Percentiles rank a stretch among this genome's conserved stretches.
Conservation (phyloP, 2,888 invertebrate species). For the Sipha maydis region DNA sequence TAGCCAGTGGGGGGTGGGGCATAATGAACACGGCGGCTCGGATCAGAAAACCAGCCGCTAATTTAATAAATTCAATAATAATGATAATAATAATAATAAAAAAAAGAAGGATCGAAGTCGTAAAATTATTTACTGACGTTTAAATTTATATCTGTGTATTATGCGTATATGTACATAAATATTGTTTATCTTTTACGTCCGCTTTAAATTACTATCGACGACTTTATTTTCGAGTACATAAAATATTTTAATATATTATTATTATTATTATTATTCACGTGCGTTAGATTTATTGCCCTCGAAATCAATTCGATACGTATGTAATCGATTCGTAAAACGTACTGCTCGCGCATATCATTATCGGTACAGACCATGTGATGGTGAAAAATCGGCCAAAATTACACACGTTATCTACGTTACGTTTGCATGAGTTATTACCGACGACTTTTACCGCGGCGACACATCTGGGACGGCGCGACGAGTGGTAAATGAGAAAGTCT, state of each 20-base stretch:
- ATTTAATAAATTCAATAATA: not conserved
- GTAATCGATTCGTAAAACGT: not conserved
- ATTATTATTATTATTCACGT: not conserved
- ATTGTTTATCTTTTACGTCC: constrained; percentile 9
- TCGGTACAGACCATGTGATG: not conserved
- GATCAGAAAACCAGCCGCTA: not conserved
- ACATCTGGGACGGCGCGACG: too few species aligned
- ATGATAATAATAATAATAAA: not conserved
- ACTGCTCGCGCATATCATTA: not conserved
- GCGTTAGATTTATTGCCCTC: not conserved
- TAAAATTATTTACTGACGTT: not conserved
- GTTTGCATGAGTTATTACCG: too few species aligned
- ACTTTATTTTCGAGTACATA: not conserved
- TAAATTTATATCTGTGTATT: not conserved
- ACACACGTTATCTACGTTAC: not conserved
- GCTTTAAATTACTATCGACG: not conserved
- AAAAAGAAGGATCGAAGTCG: not conserved
- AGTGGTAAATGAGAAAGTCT: too few species aligned
- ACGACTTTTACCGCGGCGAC: too few species aligned
- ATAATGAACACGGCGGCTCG: not conserved
- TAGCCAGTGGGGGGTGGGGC: not conserved
- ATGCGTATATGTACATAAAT: not conserved
- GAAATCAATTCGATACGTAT: not conserved
- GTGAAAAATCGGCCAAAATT: not conserved
- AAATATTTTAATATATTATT: not conserved